Evolutionary conservation across 2,888 invertebrate genomes (phyloP).

Genomic region (Campoplex nolae): DNA sequence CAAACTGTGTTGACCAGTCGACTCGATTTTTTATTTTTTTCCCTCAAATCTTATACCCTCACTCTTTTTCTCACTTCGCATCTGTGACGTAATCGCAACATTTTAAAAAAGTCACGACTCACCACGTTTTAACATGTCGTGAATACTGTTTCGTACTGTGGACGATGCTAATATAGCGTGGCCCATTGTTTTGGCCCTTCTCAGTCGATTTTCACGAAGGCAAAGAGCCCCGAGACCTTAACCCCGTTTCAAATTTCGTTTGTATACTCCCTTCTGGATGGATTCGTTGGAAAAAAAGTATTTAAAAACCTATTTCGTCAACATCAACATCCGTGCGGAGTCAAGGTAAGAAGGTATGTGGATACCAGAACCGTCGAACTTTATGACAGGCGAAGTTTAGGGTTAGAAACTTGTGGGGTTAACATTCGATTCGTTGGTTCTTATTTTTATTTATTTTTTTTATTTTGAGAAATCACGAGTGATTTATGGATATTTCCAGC

Average conservation of each 20-base stretch:
- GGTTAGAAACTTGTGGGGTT: not conserved
- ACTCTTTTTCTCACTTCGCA: slow-evolving; percentile 1
- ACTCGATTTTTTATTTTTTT: slow-evolving; percentile 1
- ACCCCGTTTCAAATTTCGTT: slow-evolving; percentile 21
- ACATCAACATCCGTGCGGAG: slow-evolving; percentile 66
- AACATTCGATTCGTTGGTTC: not conserved
- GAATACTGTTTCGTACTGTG: slow-evolving; percentile 74
- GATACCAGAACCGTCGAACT: not conserved
- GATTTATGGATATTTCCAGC: no score
- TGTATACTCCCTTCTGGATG: slow-evolving; percentile 69
- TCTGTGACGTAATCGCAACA: slow-evolving; percentile 82
- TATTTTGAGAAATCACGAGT: not conserved
- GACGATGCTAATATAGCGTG: slow-evolving; percentile 79
- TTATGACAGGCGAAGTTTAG: not conserved
- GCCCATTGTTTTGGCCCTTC: slow-evolving; percentile 70
- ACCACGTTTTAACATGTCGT: slow-evolving; percentile 70
- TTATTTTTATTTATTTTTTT: not conserved
- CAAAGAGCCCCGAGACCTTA: slow-evolving; percentile 28
- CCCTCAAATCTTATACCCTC: not conserved
- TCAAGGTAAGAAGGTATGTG: no score
- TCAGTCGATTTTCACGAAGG: slow-evolving; percentile 62
- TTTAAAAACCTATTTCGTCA: slow-evolving; percentile 68
- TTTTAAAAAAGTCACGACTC: slow-evolving; percentile 83
- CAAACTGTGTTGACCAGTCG: slow-evolving; percentile 65
- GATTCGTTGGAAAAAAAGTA: slow-evolving; percentile 70